A percentile compares a stretch with the other conserved stretches of the same genome.
Evolutionary conservation across 2,888 invertebrate species (phyloP).

Genomic region (Diogma glabrata): DNA sequence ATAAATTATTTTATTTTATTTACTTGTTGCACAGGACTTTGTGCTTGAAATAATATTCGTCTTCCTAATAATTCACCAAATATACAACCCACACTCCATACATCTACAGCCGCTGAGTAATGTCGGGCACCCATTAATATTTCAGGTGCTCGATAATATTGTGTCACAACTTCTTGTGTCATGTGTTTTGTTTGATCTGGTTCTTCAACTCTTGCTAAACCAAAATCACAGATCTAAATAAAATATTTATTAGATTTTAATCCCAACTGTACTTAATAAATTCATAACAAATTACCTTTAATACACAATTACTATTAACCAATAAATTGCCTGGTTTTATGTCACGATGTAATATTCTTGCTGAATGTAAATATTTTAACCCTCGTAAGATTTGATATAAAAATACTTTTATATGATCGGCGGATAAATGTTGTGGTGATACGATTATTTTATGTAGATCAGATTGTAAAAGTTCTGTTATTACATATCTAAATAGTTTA

Average conservation of each 20-base stretch:
- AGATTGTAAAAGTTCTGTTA: constrained; percentile 98
- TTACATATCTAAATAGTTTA: constrained; percentile 91
- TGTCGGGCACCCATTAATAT: constrained; percentile 97
- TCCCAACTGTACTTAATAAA: too few species aligned
- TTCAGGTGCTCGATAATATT: constrained; percentile 98
- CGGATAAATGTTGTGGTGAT: constrained; percentile 95
- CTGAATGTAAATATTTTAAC: constrained; percentile 97
- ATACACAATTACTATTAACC: constrained; percentile 98
- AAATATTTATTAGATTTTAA: constrained; percentile 18
- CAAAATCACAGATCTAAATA: constrained; percentile 93
- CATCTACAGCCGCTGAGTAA: constrained; percentile 93
- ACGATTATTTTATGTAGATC: constrained; percentile 99
- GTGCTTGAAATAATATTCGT: constrained; percentile 95
- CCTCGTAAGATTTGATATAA: constrained; percentile 99
- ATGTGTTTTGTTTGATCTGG: constrained; percentile 86
- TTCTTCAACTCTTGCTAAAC: constrained; percentile 94
- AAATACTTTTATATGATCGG: constrained; percentile 99
- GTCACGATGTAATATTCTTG: constrained; percentile 94
- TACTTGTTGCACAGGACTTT: constrained; percentile 96
- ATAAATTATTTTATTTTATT: constrained; percentile 45
- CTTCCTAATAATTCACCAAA: constrained; percentile 94
- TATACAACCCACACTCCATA: constrained; percentile 99
- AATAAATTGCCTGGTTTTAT: constrained; percentile 98
- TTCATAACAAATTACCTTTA: too few species aligned
- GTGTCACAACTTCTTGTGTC: constrained; percentile 99